Percentiles rank a stretch among this genome's conserved stretches.
phyloP scores from a whole-genome alignment of 2,797 vertebrate species.

The Melanotaenia parkinsoni region DNA sequence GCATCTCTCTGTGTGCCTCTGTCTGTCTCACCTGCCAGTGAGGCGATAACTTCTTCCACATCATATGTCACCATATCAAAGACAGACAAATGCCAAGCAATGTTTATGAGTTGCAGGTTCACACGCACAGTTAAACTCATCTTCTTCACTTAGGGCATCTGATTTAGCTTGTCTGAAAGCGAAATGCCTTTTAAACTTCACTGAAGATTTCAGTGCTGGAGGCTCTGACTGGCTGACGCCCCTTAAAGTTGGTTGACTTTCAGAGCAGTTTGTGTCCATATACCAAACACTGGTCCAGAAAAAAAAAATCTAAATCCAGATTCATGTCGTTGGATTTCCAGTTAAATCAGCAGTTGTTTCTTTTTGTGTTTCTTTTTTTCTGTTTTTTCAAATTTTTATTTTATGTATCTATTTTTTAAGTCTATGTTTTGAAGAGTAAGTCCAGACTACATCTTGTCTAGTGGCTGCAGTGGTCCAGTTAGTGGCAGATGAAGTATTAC shows the following conservation, averaged over 20 bases:
- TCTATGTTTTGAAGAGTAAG: slow-evolving; percentile 8
- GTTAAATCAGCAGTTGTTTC: slow-evolving; percentile 3
- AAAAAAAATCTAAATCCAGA: slow-evolving; percentile 43
- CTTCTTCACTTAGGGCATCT: slow-evolving; percentile 75
- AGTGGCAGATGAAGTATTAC: slow-evolving; percentile 26
- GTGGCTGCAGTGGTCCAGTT: slow-evolving; percentile 25
- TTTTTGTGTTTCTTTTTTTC: neutral
- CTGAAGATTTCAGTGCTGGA: slow-evolving; percentile 59
- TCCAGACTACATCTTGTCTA: neutral
- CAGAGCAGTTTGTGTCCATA: slow-evolving; percentile 54
- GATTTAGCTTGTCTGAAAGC: slow-evolving; percentile 68
- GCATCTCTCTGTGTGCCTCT: slow-evolving; percentile 72
- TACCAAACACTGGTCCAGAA: slow-evolving; percentile 36
- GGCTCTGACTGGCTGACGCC: slow-evolving; percentile 53
- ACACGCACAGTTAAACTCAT: slow-evolving; percentile 65
- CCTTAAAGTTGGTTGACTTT: slow-evolving; percentile 71
- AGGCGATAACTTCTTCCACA: slow-evolving; percentile 82
- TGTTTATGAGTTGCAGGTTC: slow-evolving; percentile 76
- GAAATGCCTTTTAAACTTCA: slow-evolving; percentile 67
- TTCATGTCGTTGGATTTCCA: slow-evolving; percentile 23
- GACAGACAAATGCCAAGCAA: slow-evolving; percentile 82
- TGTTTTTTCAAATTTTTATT: neutral
- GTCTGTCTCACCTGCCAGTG: slow-evolving; percentile 82
- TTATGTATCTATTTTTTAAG: no score
- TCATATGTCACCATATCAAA: slow-evolving; percentile 83